A percentile compares a stretch with the other conserved stretches of the same genome.
Evolutionary conservation across 2,888 invertebrate genomes (phyloP).

Genomic region (Amphipyra tragopoginis): DNA sequence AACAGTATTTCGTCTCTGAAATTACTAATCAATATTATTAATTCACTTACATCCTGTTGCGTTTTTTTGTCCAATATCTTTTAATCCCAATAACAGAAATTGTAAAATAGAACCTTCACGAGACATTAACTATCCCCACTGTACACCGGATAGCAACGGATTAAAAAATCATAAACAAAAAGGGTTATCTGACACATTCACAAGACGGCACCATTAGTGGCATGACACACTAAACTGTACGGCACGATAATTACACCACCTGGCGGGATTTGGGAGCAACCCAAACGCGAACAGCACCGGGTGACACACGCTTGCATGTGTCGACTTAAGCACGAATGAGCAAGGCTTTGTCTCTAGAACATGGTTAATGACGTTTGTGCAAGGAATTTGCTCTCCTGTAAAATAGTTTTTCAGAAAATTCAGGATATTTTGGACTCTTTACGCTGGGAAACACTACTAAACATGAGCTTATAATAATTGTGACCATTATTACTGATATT

Average conservation of each 20-base stretch:
- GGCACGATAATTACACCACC: conserved; percentile 29
- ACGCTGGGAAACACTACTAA: neutral
- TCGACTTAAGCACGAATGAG: conserved; percentile 48
- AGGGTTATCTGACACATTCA: conserved; percentile 20
- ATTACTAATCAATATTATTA: too few species aligned
- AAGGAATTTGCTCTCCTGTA: conserved; percentile 34
- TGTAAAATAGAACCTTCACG: neutral
- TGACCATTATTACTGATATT: too few species aligned
- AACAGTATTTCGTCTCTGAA: too few species aligned
- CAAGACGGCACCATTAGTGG: conserved; percentile 40
- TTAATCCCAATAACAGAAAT: too few species aligned
- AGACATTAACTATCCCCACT: neutral
- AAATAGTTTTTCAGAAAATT: conserved; percentile 17
- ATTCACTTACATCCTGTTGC: too few species aligned
- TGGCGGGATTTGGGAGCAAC: conserved; percentile 19
- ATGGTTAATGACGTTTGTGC: conserved; percentile 44
- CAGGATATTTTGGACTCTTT: neutral
- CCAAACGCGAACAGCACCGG: conserved; percentile 12
- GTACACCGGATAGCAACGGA: neutral
- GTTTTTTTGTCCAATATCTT: neutral
- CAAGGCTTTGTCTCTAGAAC: conserved; percentile 43
- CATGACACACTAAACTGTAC: conserved; percentile 19
- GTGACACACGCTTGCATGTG: conserved; percentile 29
- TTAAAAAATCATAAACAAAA: conserved; percentile 24
- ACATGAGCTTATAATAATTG: too few species aligned